A percentile compares a stretch with the other conserved stretches of the same genome.
Evolutionary conservation across 2,113 vertebrate species (phyloP).

Genomic region (Gavialis gangeticus): DNA sequence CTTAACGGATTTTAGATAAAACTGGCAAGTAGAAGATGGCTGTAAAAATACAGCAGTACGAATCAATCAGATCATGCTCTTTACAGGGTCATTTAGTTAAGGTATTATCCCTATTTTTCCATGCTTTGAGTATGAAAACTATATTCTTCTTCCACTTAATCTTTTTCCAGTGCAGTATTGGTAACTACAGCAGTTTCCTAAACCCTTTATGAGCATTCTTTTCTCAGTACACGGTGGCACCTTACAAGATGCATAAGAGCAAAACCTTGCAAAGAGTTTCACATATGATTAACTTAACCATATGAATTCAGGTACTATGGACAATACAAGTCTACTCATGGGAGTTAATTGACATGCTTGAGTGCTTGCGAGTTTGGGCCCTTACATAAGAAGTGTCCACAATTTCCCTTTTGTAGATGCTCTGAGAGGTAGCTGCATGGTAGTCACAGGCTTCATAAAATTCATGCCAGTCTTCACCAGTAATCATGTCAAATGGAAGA

Average conservation of each 20-base stretch:
- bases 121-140: conserved; percentile 11
- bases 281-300: background rate
- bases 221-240: background rate
- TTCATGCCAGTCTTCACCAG: background rate
- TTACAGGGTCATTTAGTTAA: background rate
- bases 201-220: background rate
- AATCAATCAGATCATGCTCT: background rate
- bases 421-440: background rate
- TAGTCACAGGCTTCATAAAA: background rate
- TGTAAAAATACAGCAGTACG: background rate
- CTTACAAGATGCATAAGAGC: background rate
- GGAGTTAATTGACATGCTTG: background rate
- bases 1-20: conserved; percentile 39
- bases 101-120: background rate
- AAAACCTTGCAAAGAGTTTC: background rate
- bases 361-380: background rate
- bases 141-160: conserved; percentile 12
- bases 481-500: background rate
- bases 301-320: conserved; percentile 37
- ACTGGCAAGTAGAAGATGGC: background rate
- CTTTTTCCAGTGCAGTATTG: background rate
- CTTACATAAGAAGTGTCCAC: background rate
- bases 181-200: background rate
- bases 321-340: background rate
- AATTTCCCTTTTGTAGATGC: background rate